Evolutionary conservation across 2,888 invertebrate genomes (phyloP).

Genomic region (Pseudococcus longispinus): DNA sequence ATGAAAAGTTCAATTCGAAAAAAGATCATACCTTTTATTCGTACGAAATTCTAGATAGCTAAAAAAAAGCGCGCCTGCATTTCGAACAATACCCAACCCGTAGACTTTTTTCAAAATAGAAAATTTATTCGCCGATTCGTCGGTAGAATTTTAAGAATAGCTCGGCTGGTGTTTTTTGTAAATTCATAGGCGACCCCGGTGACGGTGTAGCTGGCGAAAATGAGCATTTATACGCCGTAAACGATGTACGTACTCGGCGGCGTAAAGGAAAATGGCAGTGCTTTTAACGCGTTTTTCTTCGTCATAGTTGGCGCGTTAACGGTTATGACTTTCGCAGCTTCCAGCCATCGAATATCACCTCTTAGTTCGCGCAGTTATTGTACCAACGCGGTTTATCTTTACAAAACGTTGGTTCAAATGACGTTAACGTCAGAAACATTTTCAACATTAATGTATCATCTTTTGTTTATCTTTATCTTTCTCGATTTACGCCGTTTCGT

Average conservation of each 20-base stretch:
- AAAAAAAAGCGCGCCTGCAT: not conserved
- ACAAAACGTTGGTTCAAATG: constrained; percentile 32
- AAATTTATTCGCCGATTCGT: not conserved
- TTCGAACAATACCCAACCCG: not conserved
- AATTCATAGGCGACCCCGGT: constrained; percentile 6
- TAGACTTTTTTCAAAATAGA: not conserved
- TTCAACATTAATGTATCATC: constrained; percentile 44
- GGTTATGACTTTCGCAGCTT: constrained; percentile 35
- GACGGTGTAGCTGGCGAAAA: not conserved
- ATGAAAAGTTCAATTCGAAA: not conserved
- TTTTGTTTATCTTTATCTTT: constrained; percentile 38
- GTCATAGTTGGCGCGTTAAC: constrained; percentile 28
- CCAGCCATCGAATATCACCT: constrained; percentile 38
- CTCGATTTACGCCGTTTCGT: not conserved
- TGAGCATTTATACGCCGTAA: constrained; percentile 12
- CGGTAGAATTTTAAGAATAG: not conserved
- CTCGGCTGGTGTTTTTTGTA: not conserved
- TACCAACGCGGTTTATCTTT: constrained; percentile 37
- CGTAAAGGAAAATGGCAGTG: not conserved
- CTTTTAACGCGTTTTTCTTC: constrained; percentile 37
- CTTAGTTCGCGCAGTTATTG: constrained; percentile 31
- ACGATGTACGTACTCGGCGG: constrained; percentile 7
- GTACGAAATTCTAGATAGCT: not conserved
- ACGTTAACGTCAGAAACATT: constrained; percentile 43
- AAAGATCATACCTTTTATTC: not conserved